These are phyloP conservation scores for Margaritifera margaritifera DNA, from an alignment of 2,888 invertebrate species.

Conservation along the genomic window DNA sequence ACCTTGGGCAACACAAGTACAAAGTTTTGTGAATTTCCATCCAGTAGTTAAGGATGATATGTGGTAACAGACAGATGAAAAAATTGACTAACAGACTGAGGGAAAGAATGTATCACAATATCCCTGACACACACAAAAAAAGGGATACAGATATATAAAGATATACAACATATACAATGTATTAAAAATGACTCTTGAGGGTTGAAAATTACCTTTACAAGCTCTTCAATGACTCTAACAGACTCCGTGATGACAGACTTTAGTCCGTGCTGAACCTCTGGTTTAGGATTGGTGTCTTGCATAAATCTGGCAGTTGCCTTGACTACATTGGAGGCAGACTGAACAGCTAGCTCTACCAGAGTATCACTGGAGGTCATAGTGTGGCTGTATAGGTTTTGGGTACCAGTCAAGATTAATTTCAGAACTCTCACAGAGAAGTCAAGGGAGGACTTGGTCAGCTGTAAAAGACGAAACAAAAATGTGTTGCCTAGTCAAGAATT, in stretches of 20 bases:
- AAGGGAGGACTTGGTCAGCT: constrained; percentile 43
- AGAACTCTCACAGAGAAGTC: constrained; percentile 39
- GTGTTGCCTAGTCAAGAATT: neutral
- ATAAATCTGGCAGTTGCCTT: constrained; percentile 33
- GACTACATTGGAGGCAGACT: constrained; percentile 54
- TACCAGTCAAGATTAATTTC: constrained; percentile 23
- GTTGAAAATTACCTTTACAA: constrained; percentile 41
- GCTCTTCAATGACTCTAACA: constrained; percentile 30
- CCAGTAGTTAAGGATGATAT: too few relatives aligned
- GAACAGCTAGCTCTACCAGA: constrained; percentile 42
- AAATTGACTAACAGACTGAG: too few relatives aligned
- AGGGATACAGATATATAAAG: too few relatives aligned
- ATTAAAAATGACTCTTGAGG: neutral
- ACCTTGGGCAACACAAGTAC: too few relatives aligned
- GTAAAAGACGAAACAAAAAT: constrained; percentile 22
- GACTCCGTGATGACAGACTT: constrained; percentile 29
- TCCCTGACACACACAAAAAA: too few relatives aligned
- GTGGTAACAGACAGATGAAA: too few relatives aligned
- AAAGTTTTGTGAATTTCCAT: too few relatives aligned
- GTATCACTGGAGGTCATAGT: constrained; percentile 34
- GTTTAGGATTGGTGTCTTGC: constrained; percentile 5
- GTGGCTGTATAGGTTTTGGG: constrained; percentile 29
- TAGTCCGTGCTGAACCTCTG: constrained; percentile 13
- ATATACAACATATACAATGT: neutral
- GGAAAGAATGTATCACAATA: too few relatives aligned